phyloP scores from a whole-genome alignment of 2,113 vertebrate genomes.

The Psephotus haematonotus region DNA sequence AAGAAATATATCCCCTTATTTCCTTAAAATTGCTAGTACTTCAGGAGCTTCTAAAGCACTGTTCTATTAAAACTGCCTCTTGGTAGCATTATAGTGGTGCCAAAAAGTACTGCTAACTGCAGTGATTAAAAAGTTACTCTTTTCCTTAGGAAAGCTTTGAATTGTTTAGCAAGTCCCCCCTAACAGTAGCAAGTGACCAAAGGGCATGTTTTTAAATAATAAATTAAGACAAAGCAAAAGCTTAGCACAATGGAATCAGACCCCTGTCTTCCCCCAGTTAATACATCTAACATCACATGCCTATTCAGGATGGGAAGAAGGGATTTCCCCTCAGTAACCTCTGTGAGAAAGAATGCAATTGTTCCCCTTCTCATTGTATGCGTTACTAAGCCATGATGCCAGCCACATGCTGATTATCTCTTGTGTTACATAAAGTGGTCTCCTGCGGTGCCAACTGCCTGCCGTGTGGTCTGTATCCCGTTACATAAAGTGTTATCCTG shows the following conservation, averaged over 20 bases:
- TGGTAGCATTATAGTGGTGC: neutral
- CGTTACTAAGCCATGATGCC: neutral
- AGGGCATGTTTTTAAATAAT: constrained; percentile 1
- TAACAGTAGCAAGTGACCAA: constrained; percentile 6
- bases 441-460: neutral
- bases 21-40: constrained; percentile 13
- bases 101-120: neutral
- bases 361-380: neutral
- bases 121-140: neutral
- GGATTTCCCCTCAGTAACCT: constrained; percentile 1
- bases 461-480: neutral
- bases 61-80: constrained; percentile 13
- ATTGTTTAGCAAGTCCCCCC: neutral
- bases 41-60: constrained; percentile 2
- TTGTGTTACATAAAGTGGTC: constrained; percentile 47
- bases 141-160: constrained; percentile 8
- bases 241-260: neutral
- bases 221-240: constrained; percentile 31
- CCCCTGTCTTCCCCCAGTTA: neutral
- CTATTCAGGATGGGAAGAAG: neutral
- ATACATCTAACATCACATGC: constrained; percentile 24
- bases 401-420: constrained; percentile 52
- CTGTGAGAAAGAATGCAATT: neutral
- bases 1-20: constrained; percentile 24
- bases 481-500: constrained; percentile 28